Conservation (phyloP, 2,888 invertebrate genomes). For the Cheilosia scutellata region DNA sequence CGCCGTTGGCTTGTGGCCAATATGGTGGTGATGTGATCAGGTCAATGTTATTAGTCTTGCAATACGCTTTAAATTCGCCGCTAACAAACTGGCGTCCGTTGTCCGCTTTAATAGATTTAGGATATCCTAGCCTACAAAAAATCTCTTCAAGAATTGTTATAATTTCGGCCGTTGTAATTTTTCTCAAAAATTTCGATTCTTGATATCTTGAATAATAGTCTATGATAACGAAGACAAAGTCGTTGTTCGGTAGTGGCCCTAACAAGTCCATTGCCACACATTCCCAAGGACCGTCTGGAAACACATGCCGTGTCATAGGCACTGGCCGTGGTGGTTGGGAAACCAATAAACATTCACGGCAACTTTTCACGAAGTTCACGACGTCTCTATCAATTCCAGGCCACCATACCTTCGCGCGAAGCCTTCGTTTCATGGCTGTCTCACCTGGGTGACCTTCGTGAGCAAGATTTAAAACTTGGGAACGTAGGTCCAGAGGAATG, state of each 20-base stretch:
- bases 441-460: slow-evolving; percentile 46
- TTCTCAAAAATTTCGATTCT: too few relatives aligned
- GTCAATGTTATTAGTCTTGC: not conserved
- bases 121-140: too few relatives aligned
- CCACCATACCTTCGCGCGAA: slow-evolving; percentile 15
- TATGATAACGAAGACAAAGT: too few relatives aligned
- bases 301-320: too few relatives aligned
- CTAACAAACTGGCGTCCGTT: slow-evolving; percentile 28
- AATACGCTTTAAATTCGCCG: slow-evolving; percentile 4
- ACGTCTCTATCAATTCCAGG: too few relatives aligned
- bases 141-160: too few relatives aligned
- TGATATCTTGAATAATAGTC: too few relatives aligned
- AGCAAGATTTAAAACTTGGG: slow-evolving; percentile 73
- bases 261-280: too few relatives aligned
- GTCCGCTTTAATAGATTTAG: slow-evolving; percentile 64
- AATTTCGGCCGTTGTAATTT: too few relatives aligned
- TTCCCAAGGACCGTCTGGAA: too few relatives aligned
- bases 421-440: slow-evolving; percentile 40
- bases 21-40: slow-evolving; percentile 13
- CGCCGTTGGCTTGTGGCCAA: not conserved
- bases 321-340: too few relatives aligned
- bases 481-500: slow-evolving; percentile 51
- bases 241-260: too few relatives aligned
- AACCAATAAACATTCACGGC: slow-evolving; percentile 34
- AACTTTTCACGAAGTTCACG: slow-evolving; percentile 16